Conservation (phyloP, 92 coral and sea anemone genomes). For the Umimayanthus kanabou region DNA sequence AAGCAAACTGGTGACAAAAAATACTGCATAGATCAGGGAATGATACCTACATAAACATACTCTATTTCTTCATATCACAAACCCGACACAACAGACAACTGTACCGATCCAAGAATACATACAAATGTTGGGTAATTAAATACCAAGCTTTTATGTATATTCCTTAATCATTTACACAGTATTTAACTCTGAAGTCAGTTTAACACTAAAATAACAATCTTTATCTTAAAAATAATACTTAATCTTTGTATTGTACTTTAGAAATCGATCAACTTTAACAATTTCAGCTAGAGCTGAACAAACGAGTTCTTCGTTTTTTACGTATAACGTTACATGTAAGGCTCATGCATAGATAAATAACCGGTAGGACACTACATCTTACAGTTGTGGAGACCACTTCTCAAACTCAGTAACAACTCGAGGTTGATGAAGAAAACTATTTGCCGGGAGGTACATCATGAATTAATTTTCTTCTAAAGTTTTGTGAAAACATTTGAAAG, state of each 20-base stretch:
- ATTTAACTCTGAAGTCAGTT: not conserved
- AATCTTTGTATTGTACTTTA: not conserved
- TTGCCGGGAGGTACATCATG: too few species aligned
- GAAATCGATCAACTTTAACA: not conserved
- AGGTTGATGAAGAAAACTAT: not conserved
- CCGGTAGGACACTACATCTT: not conserved
- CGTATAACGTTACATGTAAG: too few species aligned
- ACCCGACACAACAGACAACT: not conserved
- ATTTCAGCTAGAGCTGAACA: not conserved
- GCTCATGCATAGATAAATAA: not conserved
- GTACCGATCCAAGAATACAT: not conserved
- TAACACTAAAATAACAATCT: constrained; percentile 4
- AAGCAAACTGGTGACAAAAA: too few species aligned
- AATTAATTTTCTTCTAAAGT: too few species aligned
- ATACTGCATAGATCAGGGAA: too few species aligned
- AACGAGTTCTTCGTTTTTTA: too few species aligned
- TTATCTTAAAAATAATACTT: constrained; percentile 23
- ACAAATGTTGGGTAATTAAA: not conserved
- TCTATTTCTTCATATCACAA: not conserved
- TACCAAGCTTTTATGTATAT: not conserved
- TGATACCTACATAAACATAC: not conserved
- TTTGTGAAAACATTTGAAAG: too few species aligned
- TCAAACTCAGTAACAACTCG: not conserved
- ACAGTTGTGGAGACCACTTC: not conserved
- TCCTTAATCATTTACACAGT: not conserved